Conservation (phyloP, 1,140 invertebrate species). For the Octopus sinensis region DNA sequence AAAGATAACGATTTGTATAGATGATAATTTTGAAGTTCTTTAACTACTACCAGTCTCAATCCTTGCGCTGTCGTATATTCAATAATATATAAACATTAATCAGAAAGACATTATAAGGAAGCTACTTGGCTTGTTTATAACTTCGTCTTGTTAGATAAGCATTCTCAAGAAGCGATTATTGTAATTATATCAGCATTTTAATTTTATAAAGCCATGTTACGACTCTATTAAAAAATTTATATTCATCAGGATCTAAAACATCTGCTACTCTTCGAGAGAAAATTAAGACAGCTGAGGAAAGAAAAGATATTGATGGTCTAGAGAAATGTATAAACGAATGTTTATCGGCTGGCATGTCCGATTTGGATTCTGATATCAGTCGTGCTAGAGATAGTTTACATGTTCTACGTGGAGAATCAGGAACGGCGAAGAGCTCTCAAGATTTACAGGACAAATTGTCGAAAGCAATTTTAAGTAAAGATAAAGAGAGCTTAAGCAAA, state of each 20-base stretch:
- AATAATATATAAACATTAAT: too few relatives aligned
- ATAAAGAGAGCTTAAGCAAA: background rate
- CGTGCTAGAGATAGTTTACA: background rate
- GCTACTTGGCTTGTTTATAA: too few relatives aligned
- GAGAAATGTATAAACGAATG: constrained; percentile 1
- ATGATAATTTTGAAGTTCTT: too few relatives aligned
- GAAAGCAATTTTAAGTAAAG: background rate
- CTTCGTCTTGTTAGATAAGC: too few relatives aligned
- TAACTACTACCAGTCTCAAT: too few relatives aligned
- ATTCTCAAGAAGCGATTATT: too few relatives aligned
- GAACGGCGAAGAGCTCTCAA: background rate
- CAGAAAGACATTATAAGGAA: too few relatives aligned
- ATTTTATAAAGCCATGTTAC: too few relatives aligned
- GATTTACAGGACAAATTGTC: background rate
- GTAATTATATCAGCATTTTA: too few relatives aligned
- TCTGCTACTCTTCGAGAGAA: background rate
- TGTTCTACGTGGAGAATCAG: background rate
- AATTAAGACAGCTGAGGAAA: background rate
- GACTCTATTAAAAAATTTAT: too few relatives aligned
- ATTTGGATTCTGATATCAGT: background rate
- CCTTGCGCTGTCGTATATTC: too few relatives aligned
- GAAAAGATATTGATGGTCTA: background rate
- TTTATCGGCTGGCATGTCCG: background rate
- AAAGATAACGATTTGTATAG: too few relatives aligned
- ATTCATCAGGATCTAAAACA: background rate